Conservation (phyloP, 2,888 invertebrate species). For the Acleris sparsana region DNA sequence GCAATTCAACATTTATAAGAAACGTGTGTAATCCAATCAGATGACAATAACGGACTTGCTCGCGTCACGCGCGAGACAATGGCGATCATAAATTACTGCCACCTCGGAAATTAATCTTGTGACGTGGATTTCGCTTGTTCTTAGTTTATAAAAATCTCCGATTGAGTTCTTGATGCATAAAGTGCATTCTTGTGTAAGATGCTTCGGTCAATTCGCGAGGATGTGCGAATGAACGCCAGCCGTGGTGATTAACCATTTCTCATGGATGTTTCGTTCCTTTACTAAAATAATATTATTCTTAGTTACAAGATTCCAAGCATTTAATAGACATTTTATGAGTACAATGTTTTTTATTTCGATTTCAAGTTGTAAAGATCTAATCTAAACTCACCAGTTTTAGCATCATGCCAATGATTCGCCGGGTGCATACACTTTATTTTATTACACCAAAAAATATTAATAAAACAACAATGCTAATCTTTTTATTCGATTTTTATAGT, state of each 20-base stretch:
- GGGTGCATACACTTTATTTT: constrained; percentile 25
- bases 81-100: constrained; percentile 80
- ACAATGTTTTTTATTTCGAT: too few species aligned
- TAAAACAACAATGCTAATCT: constrained; percentile 21
- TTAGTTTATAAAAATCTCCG: constrained; percentile 75
- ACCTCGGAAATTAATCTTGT: constrained; percentile 79
- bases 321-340: too few species aligned
- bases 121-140: constrained; percentile 70
- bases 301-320: too few species aligned
- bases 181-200: constrained; percentile 81
- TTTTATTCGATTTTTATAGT: constrained; percentile 31
- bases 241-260: constrained; percentile 49
- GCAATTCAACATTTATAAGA: constrained; percentile 23
- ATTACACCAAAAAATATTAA: constrained; percentile 18
- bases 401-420: constrained; percentile 24
- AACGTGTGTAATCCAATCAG: constrained; percentile 51
- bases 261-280: constrained; percentile 1
- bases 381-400: constrained; percentile 1
- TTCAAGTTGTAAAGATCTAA: too few species aligned
- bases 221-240: constrained; percentile 69
- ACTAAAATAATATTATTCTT: too few species aligned
- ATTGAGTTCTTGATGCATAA: constrained; percentile 71
- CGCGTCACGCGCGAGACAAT: constrained; percentile 78
- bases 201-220: constrained; percentile 72
- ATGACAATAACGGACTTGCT: constrained; percentile 59